These are phyloP conservation scores for Orbicella faveolata DNA, from an alignment of 64 coral and sea anemone species.

Conservation along the genomic window DNA sequence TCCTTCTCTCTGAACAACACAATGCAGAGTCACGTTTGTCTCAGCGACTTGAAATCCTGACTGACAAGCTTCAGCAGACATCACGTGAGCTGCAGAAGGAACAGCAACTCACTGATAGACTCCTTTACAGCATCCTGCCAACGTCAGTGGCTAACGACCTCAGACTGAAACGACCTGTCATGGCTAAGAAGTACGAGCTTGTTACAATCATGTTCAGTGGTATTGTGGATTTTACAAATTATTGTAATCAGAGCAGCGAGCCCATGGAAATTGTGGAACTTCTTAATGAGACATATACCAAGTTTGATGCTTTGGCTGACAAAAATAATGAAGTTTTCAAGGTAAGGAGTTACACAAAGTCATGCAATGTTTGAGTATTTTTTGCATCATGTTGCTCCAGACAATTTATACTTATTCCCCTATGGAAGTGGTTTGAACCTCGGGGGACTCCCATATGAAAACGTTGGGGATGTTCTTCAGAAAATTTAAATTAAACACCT, in stretches of 20 bases:
- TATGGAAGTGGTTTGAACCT: too few relatives aligned
- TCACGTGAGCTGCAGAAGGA: slow-evolving; percentile 86
- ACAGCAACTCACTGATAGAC: slow-evolving; percentile 88
- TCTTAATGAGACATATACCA: slow-evolving; percentile 89
- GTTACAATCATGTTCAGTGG: slow-evolving; percentile 99
- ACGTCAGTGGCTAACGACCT: slow-evolving; percentile 94
- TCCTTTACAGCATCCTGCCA: slow-evolving; percentile 93
- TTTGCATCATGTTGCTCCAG: too few relatives aligned
- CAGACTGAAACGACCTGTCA: slow-evolving; percentile 81
- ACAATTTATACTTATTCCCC: too few relatives aligned
- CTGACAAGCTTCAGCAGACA: slow-evolving; percentile 98
- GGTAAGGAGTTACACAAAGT: slow-evolving; percentile 33
- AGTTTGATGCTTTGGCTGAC: slow-evolving; percentile 92
- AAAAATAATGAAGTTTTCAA: slow-evolving; percentile 96
- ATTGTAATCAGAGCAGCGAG: slow-evolving; percentile 87
- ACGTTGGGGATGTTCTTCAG: too few relatives aligned
- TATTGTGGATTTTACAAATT: slow-evolving; percentile 91
- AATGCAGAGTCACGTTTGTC: slow-evolving; percentile 96
- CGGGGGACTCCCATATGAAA: too few relatives aligned
- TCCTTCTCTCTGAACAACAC: slow-evolving; percentile 94
- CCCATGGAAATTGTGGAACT: slow-evolving; percentile 95
- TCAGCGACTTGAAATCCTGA: slow-evolving; percentile 93
- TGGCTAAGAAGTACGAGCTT: slow-evolving; percentile 95
- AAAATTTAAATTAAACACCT: too few relatives aligned
- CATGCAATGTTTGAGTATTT: too few relatives aligned